phyloP scores from a whole-genome alignment of 2,888 invertebrate species.

The Monoplex corrugatus region DNA sequence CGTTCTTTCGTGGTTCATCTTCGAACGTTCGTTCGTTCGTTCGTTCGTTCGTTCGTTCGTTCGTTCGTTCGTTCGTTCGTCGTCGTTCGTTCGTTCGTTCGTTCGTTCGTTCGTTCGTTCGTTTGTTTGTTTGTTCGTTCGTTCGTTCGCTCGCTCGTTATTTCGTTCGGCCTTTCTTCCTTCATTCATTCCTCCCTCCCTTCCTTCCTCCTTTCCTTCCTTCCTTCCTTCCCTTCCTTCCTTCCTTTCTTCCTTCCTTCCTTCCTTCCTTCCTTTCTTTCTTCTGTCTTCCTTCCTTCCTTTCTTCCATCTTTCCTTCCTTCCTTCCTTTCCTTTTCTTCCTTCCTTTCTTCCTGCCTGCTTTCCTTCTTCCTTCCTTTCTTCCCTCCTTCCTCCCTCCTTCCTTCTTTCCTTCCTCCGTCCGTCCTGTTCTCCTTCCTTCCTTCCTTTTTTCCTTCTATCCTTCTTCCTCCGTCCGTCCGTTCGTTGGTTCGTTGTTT shows the following conservation, averaged over 20 bases:
- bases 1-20: too few relatives aligned
- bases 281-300: conserved; percentile 11
- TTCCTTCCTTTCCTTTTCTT: neutral
- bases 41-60: too few relatives aligned
- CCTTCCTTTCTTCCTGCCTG: neutral
- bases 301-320: neutral
- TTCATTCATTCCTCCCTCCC: neutral
- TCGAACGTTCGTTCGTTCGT: too few relatives aligned
- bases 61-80: too few relatives aligned
- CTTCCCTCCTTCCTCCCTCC: conserved; percentile 2
- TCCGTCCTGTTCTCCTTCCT: neutral
- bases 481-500: too few relatives aligned
- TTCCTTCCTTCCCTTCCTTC: neutral
- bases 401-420: neutral
- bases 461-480: neutral
- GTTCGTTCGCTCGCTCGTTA: too few relatives aligned
- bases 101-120: too few relatives aligned
- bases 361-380: conserved; percentile 2
- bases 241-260: neutral
- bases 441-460: neutral
- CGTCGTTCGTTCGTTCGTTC: too few relatives aligned
- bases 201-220: neutral
- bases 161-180: neutral
- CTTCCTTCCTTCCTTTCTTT: neutral
- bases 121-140: too few relatives aligned